Base-by-base conservation (phyloP, 92 coral and sea anemone genomes). In the Anthopleura xanthogrammica region DNA sequence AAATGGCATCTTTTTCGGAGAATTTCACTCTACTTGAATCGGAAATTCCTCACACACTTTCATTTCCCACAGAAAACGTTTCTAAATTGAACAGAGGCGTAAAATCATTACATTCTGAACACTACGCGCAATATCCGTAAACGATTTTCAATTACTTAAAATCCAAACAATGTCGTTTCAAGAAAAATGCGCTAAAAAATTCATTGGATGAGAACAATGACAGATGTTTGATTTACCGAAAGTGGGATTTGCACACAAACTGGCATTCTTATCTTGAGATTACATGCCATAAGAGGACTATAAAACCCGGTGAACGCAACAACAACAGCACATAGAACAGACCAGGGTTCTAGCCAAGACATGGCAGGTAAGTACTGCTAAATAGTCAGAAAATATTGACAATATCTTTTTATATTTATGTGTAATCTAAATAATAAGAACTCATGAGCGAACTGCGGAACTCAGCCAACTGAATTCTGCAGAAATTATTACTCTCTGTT, bases 51-150 rank as follows among this genome's bases (percentile, higher is more conserved):
- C 41, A 23, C 84, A 81, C 77, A 43, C 46, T 65, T 13, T 24
- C 2, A 7, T 81, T 81, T 70, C 77, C 77, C 83, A 80, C 76
- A 42, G 52, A 12, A 43, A 62, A 80, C 2, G 60, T 14, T 6
- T 42, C 12, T 16, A 46, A 60, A 16, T 58, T 79, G 16, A 4
- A 23, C 72, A 7, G 83, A 74, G 83, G 52, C 76, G 46, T 64
- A 42, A 79, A 50, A 36, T 41, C 76, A 65, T 42, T 80, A 22
- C 75, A 80, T 80, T 80, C 70, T 80, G 54, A 64, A 80, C 70
- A 20, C 39, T 23, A 68, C 42, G 54, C 19, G 50, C 23, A 46
- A 81, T 50, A 68, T 22, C 60, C 84, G 75, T 29, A 75, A 52
- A 81, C 22, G 65, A 70, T 46, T 70, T 40, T 23, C 57, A 70